A percentile compares a stretch with the other conserved stretches of the same genome.
phyloP scores from a whole-genome alignment of 2,888 invertebrate genomes.

The Holacanthella duospinosa region DNA sequence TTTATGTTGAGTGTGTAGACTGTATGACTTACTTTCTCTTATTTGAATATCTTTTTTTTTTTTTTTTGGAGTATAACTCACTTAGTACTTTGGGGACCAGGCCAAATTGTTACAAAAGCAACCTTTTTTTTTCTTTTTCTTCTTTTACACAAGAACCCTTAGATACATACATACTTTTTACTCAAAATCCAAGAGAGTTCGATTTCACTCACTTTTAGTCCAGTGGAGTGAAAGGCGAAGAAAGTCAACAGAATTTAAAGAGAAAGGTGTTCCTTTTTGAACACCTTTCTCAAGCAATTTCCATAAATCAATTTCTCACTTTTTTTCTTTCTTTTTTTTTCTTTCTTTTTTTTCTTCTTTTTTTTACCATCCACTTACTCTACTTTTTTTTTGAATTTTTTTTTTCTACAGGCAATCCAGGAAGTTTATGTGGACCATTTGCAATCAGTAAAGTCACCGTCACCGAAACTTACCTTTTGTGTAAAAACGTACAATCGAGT shows the following conservation, averaged over 20 bases:
- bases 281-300: slow-evolving; percentile 11
- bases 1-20: too few relatives aligned
- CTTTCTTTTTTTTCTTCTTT: neutral
- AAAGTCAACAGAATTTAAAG: neutral
- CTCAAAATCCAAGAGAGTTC: too few relatives aligned
- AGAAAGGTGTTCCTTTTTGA: neutral
- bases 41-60: too few relatives aligned
- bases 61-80: too few relatives aligned
- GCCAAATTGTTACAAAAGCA: too few relatives aligned
- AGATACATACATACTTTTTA: too few relatives aligned
- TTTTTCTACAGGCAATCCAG: slow-evolving; percentile 66
- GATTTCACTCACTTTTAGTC: neutral
- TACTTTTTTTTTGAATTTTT: slow-evolving; percentile 19
- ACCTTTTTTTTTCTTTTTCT: too few relatives aligned
- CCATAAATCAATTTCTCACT: slow-evolving; percentile 32
- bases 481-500: slow-evolving; percentile 83
- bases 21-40: too few relatives aligned
- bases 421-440: slow-evolving; percentile 95
- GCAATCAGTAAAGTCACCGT: slow-evolving; percentile 81
- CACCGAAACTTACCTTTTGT: slow-evolving; percentile 82
- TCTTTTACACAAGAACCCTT: too few relatives aligned
- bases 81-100: too few relatives aligned
- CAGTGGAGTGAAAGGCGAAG: neutral
- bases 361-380: neutral
- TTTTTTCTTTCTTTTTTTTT: slow-evolving; percentile 6